Conservation (phyloP, 2,888 invertebrate genomes). For the Tipula vernalis region DNA sequence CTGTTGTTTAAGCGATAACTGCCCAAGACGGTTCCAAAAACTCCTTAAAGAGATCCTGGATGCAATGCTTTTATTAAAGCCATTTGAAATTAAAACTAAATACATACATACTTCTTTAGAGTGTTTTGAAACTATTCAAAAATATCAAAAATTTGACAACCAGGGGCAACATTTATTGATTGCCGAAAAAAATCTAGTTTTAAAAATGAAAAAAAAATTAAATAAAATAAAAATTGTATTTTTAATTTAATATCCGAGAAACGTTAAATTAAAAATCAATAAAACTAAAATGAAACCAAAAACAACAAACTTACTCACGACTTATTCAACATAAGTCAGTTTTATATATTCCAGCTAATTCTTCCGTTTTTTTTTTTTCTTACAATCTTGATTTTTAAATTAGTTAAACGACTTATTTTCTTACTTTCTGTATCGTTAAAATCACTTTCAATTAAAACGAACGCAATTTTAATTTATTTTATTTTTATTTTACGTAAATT, state of each 20-base stretch:
- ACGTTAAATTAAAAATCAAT: neutral
- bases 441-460: constrained; percentile 22
- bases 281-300: neutral
- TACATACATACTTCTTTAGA: no score
- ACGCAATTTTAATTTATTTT: constrained; percentile 19
- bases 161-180: neutral
- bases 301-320: neutral
- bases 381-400: neutral
- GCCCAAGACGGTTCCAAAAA: no score
- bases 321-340: neutral
- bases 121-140: neutral
- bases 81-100: no score
- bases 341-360: neutral
- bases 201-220: neutral
- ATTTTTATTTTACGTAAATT: constrained; percentile 15
- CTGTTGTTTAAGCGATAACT: no score
- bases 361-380: neutral
- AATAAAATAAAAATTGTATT: neutral
- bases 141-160: neutral
- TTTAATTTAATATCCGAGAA: neutral
- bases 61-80: no score
- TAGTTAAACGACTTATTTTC: neutral
- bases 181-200: neutral
- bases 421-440: constrained; percentile 12
- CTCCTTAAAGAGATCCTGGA: no score